A percentile compares a stretch with the other conserved stretches of the same genome.
These are phyloP conservation scores for Papilio xuthus DNA, from an alignment of 1,140 invertebrate species.

Conservation along the genomic window DNA sequence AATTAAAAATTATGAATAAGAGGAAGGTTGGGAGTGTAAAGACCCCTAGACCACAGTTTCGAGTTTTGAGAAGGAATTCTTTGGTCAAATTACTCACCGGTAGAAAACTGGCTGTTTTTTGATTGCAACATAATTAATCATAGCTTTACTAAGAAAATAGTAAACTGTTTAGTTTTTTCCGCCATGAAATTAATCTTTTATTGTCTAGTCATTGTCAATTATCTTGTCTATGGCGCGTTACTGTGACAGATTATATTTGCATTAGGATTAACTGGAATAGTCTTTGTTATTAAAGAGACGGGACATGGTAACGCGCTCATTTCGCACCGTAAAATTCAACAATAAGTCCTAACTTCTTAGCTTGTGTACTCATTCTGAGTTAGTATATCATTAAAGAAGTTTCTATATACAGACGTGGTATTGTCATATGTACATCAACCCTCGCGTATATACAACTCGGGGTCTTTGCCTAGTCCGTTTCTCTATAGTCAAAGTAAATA, in stretches of 20 bases:
- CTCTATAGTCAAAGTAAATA: conserved; percentile 5
- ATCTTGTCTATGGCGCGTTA: conserved; percentile 31
- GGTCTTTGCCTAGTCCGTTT: background rate
- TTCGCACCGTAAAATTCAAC: background rate
- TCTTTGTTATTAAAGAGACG: background rate
- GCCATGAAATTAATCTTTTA: conserved; percentile 15
- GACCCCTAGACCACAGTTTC: background rate
- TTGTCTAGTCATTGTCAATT: conserved; percentile 25
- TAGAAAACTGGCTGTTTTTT: background rate
- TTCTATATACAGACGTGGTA: too few relatives aligned
- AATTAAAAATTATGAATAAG: background rate
- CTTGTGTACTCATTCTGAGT: too few relatives aligned
- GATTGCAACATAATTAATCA: conserved; percentile 26
- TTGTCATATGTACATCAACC: too few relatives aligned
- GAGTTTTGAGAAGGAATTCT: background rate
- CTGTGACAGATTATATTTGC: conserved; percentile 27
- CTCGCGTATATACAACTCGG: background rate
- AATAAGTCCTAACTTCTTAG: too few relatives aligned
- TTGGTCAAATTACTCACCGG: background rate
- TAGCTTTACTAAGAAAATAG: conserved; percentile 16
- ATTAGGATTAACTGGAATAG: conserved; percentile 15
- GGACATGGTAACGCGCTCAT: background rate
- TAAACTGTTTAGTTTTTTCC: conserved; percentile 16
- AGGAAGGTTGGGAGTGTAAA: background rate
- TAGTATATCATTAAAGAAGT: too few relatives aligned